Percentiles rank a stretch among this genome's conserved stretches.
phyloP scores from a whole-genome alignment of 2,113 vertebrate species.

The Hucho hucho region DNA sequence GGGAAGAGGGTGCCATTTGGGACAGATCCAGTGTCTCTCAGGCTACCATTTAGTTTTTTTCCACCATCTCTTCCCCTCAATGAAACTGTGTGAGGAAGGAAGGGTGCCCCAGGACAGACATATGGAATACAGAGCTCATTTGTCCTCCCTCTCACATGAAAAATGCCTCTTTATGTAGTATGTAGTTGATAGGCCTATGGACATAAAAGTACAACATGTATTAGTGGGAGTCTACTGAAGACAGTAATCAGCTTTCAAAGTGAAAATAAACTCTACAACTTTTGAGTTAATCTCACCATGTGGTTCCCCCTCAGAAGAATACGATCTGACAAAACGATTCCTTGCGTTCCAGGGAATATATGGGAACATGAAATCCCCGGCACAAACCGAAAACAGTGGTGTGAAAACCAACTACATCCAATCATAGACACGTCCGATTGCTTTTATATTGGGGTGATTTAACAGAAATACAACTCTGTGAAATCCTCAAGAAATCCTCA shows the following conservation, averaged over 20 bases:
- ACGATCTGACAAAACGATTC: slow-evolving; percentile 40
- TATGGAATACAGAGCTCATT: slow-evolving; percentile 5
- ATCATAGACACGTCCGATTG: slow-evolving; percentile 33
- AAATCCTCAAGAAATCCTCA: slow-evolving; percentile 26
- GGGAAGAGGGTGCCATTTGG: too few species aligned
- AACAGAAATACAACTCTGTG: slow-evolving; percentile 24
- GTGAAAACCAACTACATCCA: slow-evolving; percentile 33
- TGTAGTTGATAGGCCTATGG: too few species aligned
- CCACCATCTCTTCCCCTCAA: background rate
- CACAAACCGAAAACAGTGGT: slow-evolving; percentile 36
- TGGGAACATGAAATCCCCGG: slow-evolving; percentile 48
- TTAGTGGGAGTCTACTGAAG: background rate
- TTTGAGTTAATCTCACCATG: slow-evolving; percentile 3
- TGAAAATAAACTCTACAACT: background rate
- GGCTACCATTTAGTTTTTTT: slow-evolving; percentile 10
- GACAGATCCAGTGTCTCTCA: slow-evolving; percentile 22
- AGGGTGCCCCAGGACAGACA: too few species aligned
- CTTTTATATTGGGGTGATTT: slow-evolving; percentile 39
- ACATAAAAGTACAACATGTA: background rate
- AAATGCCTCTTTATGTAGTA: background rate
- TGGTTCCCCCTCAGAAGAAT: slow-evolving; percentile 38
- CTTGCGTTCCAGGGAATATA: slow-evolving; percentile 46
- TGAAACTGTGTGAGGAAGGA: too few species aligned
- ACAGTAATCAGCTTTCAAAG: too few species aligned
- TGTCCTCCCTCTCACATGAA: slow-evolving; percentile 13